Evolutionary conservation across 2,888 invertebrate genomes (phyloP).

Genomic region (Torymus tubicola): DNA sequence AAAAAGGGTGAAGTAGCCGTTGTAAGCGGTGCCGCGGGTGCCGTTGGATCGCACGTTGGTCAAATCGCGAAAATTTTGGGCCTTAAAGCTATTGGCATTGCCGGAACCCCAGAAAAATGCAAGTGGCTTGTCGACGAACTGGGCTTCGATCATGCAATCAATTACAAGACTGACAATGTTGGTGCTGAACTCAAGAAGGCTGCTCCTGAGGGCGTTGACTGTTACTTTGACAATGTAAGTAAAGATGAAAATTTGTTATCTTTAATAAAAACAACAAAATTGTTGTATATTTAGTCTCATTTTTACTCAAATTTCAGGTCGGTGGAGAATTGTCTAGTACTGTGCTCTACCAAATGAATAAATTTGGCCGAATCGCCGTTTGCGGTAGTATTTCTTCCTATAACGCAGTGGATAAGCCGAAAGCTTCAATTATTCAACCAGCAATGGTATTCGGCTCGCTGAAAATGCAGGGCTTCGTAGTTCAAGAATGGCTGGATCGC

Average conservation of each 20-base stretch:
- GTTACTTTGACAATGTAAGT: conserved; percentile 87
- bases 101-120: conserved; percentile 85
- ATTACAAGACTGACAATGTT: conserved; percentile 83
- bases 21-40: conserved; percentile 86
- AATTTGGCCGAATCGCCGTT: conserved; percentile 80
- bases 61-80: conserved; percentile 86
- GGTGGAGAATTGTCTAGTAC: conserved; percentile 82
- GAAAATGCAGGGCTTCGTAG: conserved; percentile 81
- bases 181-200: conserved; percentile 78
- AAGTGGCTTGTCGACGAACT: conserved; percentile 82
- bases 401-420: conserved; percentile 76
- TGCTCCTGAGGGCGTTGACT: conserved; percentile 85
- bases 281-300: too few species aligned
- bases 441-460: conserved; percentile 79
- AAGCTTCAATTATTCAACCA: conserved; percentile 79
- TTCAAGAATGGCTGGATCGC: conserved; percentile 78
- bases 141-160: conserved; percentile 83
- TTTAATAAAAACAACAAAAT: too few species aligned
- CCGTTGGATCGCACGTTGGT: conserved; percentile 87
- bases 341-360: conserved; percentile 81
- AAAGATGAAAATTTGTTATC: too few species aligned
- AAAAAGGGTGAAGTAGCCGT: conserved; percentile 85
- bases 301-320: conserved; percentile 77
- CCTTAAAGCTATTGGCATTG: conserved; percentile 84
- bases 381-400: conserved; percentile 84